Base-by-base conservation (phyloP, 1,140 invertebrate species). In the Papilio dardanus region DNA sequence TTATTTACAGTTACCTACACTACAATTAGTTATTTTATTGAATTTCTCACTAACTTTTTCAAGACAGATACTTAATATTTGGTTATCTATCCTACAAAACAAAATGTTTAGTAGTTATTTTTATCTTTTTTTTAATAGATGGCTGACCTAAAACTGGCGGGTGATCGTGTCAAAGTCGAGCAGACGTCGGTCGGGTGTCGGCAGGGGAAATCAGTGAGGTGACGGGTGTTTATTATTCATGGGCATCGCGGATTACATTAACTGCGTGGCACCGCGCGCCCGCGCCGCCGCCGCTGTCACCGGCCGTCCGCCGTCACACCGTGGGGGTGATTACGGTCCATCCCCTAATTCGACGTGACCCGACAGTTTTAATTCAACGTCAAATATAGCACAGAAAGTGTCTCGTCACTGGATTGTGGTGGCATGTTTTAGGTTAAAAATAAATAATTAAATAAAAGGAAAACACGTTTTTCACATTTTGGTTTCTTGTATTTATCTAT, bases 201-300 rank as follows among this genome's bases (percentile, higher is more conserved):
- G 30, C 69, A 19, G 31, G 69, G 69, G 69, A 71, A 50, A 71
- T 71, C 69, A 71, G 40, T n/a, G 37, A 24, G 54, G 54, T 24
- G 54, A 62, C 54, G 21, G 16, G 69, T 71, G 40, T 71, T 71
- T 71, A 50, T 71, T 71, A 71, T 71, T 71, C 69, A 71, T 71
- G 69, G 69, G 35, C 21, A 30, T 71, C 69, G 24, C 69, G 24
- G 69, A 50, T 30, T 46, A 71, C 69, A 71, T 71, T 71, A n/a
- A 50, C 12, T 14, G 19, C 16, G 31, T 37, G n/a, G n/a, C n/a
- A n/a, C n/a, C n/a, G n/a, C n/a, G n/a, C n/a, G n/a, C 16, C 33
- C 67, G 24, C 30, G 67, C 35, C 33, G 35, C 67, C 35, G 12
- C 33, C 69, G 37, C 30, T 31, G 69, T 50, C 40, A n/a, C 69